Evolutionary conservation across 2,797 vertebrate species (phyloP).

Genomic region (Acropternis orthonyx): DNA sequence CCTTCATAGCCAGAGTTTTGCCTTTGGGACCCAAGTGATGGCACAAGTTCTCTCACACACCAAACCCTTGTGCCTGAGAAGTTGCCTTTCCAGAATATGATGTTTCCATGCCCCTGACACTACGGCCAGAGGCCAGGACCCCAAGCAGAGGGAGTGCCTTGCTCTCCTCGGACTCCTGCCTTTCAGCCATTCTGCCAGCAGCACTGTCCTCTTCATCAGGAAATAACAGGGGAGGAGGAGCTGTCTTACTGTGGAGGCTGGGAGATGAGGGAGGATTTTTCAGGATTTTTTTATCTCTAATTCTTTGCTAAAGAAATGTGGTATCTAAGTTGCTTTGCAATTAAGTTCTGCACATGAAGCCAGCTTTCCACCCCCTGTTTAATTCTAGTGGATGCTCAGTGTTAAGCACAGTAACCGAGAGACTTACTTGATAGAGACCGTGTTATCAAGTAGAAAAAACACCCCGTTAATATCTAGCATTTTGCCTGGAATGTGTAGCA

Average conservation of each 20-base stretch:
- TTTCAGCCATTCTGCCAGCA: background rate
- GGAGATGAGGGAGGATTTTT: background rate
- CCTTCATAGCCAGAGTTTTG: background rate
- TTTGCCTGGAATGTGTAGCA: background rate
- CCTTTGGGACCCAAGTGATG: background rate
- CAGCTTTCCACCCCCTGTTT: background rate
- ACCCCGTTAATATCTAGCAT: background rate
- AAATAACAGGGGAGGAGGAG: background rate
- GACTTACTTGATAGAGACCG: background rate
- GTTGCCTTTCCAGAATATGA: background rate
- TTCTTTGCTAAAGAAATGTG: background rate
- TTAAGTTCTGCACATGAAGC: background rate
- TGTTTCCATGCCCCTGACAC: fast-evolving
- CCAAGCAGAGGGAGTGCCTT: background rate
- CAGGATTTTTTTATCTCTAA: background rate
- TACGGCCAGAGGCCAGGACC: background rate
- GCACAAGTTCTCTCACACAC: background rate
- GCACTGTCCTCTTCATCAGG: background rate
- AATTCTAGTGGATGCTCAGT: background rate
- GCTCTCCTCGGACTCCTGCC: background rate
- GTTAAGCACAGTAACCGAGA: background rate
- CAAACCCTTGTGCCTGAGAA: background rate
- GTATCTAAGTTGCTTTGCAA: background rate
- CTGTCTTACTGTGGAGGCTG: background rate
- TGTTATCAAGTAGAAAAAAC: background rate